Percentiles rank a stretch among this genome's conserved stretches.
Evolutionary conservation across 2,888 invertebrate species (phyloP).

Genomic region (Liopterus haemorrhoidalis): DNA sequence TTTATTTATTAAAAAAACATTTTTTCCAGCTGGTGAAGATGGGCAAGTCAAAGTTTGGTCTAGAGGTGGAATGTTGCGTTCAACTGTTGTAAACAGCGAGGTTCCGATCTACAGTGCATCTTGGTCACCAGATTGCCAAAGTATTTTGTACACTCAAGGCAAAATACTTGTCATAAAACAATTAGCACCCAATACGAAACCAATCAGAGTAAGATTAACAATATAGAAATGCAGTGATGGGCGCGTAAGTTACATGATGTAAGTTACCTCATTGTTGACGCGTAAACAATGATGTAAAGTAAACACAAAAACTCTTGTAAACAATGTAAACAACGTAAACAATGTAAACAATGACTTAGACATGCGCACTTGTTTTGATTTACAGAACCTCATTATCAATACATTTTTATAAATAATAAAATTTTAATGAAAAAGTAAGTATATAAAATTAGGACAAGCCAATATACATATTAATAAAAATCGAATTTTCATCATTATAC

Average conservation of each 20-base stretch:
- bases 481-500: too few relatives aligned
- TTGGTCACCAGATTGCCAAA: constrained; percentile 71
- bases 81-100: constrained; percentile 76
- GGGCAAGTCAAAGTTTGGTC: constrained; percentile 97
- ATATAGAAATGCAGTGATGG: background rate
- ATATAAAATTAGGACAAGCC: too few relatives aligned
- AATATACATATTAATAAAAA: too few relatives aligned
- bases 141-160: constrained; percentile 65
- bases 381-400: too few relatives aligned
- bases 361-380: too few relatives aligned
- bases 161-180: constrained; percentile 63
- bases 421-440: too few relatives aligned
- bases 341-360: background rate
- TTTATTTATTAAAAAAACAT: too few relatives aligned
- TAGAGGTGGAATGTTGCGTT: constrained; percentile 86
- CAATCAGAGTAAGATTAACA: constrained; percentile 54
- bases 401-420: too few relatives aligned
- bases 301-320: background rate
- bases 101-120: constrained; percentile 76
- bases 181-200: constrained; percentile 66
- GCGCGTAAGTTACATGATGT: too few relatives aligned
- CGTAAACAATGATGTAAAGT: constrained; percentile 1
- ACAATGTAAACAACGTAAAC: constrained; percentile 7
- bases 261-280: background rate
- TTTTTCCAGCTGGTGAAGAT: constrained; percentile 81